phyloP scores from a whole-genome alignment of 2,888 invertebrate genomes.

The Homarus gammarus region DNA sequence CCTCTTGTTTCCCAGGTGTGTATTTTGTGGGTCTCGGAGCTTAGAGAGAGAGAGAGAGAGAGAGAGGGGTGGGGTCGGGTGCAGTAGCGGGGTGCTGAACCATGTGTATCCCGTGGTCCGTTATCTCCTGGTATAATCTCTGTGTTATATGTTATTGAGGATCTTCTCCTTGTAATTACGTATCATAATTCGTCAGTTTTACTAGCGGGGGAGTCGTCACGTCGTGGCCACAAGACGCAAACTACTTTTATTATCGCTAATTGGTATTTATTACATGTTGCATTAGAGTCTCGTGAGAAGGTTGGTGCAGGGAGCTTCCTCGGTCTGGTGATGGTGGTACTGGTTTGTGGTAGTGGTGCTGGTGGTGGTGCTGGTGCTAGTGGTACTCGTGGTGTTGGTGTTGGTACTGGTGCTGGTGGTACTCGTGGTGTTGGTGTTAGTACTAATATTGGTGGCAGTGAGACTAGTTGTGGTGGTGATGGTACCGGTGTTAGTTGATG shows the following conservation, averaged over 20 bases:
- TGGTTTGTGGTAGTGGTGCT: no score
- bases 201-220: not conserved
- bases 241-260: not conserved
- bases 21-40: not conserved
- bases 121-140: not conserved
- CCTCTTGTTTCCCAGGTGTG: not conserved
- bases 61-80: not conserved
- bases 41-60: not conserved
- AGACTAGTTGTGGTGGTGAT: no score
- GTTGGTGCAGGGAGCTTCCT: not conserved
- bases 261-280: constrained; percentile 1
- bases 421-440: no score
- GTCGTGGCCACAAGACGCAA: not conserved
- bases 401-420: no score
- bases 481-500: no score
- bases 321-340: no score
- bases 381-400: no score
- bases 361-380: no score
- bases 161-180: not conserved
- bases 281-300: not conserved
- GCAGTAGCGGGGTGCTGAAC: not conserved
- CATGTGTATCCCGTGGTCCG: not conserved
- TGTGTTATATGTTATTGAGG: not conserved
- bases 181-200: not conserved
- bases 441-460: no score